Evolutionary conservation across 2,113 vertebrate species (phyloP).

Genomic region (Elephas maximus): DNA sequence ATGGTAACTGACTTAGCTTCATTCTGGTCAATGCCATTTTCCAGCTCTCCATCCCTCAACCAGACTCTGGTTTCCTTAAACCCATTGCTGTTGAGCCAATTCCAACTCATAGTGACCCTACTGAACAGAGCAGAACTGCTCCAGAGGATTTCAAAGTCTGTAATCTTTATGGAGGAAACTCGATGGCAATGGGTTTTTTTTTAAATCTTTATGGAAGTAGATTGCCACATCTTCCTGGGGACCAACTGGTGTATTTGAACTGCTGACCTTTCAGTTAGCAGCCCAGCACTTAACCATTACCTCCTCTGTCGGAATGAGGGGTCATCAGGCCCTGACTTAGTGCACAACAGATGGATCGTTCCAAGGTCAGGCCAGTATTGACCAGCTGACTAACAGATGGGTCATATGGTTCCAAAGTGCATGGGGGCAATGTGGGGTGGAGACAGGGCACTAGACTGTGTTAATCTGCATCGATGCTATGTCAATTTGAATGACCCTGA

Average conservation of each 20-base stretch:
- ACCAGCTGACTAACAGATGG: not conserved
- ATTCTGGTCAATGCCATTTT: not conserved
- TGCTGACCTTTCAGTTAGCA: not conserved
- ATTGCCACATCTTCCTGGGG: not conserved
- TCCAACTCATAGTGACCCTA: not conserved
- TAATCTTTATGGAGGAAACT: not conserved
- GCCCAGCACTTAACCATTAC: not conserved
- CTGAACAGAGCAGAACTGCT: not conserved
- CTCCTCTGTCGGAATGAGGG: not conserved
- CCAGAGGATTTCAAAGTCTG: not conserved
- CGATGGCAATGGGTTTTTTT: no score
- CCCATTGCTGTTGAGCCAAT: not conserved
- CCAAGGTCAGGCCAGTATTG: not conserved
- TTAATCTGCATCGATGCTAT: not conserved
- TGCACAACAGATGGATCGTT: not conserved
- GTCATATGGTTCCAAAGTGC: not conserved
- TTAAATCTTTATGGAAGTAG: not conserved
- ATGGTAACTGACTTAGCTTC: not conserved
- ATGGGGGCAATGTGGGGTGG: not conserved
- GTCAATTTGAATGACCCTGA: not conserved
- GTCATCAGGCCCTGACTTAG: not conserved
- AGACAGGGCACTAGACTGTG: not conserved
- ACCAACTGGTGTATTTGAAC: not conserved
- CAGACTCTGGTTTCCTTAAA: not conserved
- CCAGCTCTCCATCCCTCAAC: not conserved